Evolutionary conservation across 1,140 invertebrate species (phyloP).

Genomic region (Wasmannia auropunctata): DNA sequence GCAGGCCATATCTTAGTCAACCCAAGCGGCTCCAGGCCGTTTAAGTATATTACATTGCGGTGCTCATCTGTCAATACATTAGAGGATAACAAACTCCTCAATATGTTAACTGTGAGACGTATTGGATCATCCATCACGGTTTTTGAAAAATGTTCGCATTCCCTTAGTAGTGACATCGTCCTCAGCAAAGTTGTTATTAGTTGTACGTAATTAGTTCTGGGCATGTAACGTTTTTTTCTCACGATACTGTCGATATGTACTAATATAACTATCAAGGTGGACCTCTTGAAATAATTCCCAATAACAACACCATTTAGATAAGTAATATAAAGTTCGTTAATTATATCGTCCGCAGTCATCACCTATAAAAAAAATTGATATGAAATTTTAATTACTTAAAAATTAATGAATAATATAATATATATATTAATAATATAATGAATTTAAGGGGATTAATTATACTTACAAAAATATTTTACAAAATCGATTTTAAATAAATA

Average conservation of each 20-base stretch:
- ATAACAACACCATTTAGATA: not conserved
- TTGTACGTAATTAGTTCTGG: not conserved
- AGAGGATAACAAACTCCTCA: not conserved
- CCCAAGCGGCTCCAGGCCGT: not conserved
- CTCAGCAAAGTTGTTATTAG: not conserved
- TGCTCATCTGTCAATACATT: not conserved
- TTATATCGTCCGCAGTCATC: not conserved
- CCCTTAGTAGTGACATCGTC: not conserved
- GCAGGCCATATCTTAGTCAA: not conserved
- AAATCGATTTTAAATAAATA: not conserved
- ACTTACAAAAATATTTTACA: too few species aligned
- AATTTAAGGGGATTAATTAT: too few species aligned
- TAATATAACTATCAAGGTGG: not conserved
- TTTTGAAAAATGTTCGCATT: not conserved
- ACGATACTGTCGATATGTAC: not conserved
- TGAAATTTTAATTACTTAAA: not conserved
- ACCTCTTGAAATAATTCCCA: not conserved
- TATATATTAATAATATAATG: not conserved
- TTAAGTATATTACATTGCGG: not conserved
- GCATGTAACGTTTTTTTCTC: not conserved
- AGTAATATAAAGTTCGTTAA: not conserved
- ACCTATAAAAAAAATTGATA: not conserved
- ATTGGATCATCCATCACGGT: not conserved
- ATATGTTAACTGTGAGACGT: not conserved
- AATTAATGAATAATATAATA: not conserved